phyloP scores from a whole-genome alignment of 2,888 invertebrate species.

The Boloria euphrosyne region DNA sequence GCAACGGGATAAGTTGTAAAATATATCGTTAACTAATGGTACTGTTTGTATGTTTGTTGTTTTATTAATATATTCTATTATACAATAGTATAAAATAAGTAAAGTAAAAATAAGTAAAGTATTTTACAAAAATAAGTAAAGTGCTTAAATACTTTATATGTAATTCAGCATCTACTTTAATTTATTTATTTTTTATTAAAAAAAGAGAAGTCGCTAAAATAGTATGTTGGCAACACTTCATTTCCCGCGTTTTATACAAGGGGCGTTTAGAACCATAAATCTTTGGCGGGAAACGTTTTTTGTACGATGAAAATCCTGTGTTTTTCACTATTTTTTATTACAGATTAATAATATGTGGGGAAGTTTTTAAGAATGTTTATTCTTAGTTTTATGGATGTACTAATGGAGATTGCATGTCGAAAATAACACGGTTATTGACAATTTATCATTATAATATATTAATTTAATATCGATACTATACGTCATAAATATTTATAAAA shows the following conservation, averaged over 20 bases:
- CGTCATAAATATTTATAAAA: background rate
- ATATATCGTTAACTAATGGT: slow-evolving; percentile 6
- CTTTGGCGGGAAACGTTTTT: slow-evolving; percentile 76
- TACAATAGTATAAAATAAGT: too few relatives aligned
- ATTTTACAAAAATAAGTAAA: too few relatives aligned
- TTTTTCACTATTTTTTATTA: slow-evolving; percentile 61
- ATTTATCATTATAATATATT: background rate
- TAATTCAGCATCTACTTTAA: slow-evolving; percentile 47
- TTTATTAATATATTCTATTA: background rate
- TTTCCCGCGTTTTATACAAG: slow-evolving; percentile 78
- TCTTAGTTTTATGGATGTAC: slow-evolving; percentile 17
- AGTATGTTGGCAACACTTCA: slow-evolving; percentile 74
- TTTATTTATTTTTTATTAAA: slow-evolving; percentile 77
- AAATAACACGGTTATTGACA: background rate
- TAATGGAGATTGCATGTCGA: slow-evolving; percentile 14
- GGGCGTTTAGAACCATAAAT: slow-evolving; percentile 70
- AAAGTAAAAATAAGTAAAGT: too few relatives aligned
- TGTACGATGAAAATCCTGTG: slow-evolving; percentile 78
- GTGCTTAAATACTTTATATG: background rate
- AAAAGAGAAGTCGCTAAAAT: slow-evolving; percentile 49
- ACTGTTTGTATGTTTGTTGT: background rate
- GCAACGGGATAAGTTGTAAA: slow-evolving; percentile 22
- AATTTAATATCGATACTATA: background rate
- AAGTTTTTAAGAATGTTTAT: slow-evolving; percentile 9
- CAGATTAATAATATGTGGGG: slow-evolving; percentile 25